Base-by-base conservation (phyloP, 92 coral and sea anemone species). In the Siderastrea siderea region DNA sequence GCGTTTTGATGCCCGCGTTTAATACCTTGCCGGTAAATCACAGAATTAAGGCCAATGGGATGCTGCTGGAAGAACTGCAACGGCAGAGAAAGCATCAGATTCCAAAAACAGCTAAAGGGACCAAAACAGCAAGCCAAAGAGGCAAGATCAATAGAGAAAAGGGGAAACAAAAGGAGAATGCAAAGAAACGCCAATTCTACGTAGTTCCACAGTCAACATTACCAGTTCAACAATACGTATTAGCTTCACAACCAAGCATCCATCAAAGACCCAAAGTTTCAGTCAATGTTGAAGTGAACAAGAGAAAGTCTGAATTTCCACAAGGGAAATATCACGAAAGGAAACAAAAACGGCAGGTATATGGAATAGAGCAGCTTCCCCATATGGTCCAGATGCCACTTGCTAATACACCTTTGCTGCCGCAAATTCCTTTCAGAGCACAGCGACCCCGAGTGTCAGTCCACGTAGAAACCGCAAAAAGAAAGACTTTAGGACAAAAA, bases 381-480 rank as follows among this genome's bases (percentile, higher is more conserved):
- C 89, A 87, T 10, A 83, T 70, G 53, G 17, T 83, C 50, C 84
- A 77, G 26, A 5, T 59, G 8, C 80, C 88, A 47, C 47, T 80
- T 73, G 43, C 64, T 16, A 71, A 57, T 44, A 19, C 81, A 50
- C 65, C 84, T 57, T 68, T 53, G 9, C 15, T 57, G 67, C 54
- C 89, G 8, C 84, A 74, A 43, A 45, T 15, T 2, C 82, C 80
- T 13, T 43, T 47, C 5, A 26, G 3, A 12, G 8, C 3, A 5
- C 64, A 68, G 53, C 78, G 86, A 9, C 98, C 93, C 46, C 86
- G 82, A 8, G 98, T 95, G 26, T 77, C 86, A 65, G 95, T 95
- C 43, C 94, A 94, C 75, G 95, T 94, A 10, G 96, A 95, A 75
- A 93, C 96, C 57, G 90, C 92, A 16, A 94, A 94, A 71, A 82